Evolutionary conservation across 2,888 invertebrate genomes (phyloP).

Genomic region (Acrocyrtus sp.): DNA sequence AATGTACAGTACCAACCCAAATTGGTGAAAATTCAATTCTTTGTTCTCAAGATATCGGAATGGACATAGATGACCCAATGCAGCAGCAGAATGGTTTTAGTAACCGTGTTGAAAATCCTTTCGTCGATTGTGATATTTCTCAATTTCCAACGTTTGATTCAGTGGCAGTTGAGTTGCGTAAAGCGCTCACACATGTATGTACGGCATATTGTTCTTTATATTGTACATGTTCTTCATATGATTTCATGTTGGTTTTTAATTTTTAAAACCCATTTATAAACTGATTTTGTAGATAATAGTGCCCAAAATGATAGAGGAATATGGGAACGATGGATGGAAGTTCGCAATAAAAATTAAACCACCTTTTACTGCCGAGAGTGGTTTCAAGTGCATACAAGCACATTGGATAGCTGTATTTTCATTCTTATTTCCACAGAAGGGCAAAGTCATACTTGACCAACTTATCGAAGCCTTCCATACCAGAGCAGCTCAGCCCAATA

Average conservation of each 20-base stretch:
- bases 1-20: too few species aligned
- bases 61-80: conserved; percentile 42
- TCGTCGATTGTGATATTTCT: too few species aligned
- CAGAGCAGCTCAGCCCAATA: neutral
- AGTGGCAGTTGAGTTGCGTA: conserved; percentile 10
- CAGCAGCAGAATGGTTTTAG: neutral
- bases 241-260: neutral
- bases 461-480: conserved; percentile 25
- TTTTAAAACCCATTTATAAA: neutral
- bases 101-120: too few species aligned
- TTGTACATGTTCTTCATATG: neutral
- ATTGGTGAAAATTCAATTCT: too few species aligned
- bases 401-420: conserved; percentile 74
- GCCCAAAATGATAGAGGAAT: conserved; percentile 72
- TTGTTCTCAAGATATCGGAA: too few species aligned
- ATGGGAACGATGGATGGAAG: conserved; percentile 70
- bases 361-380: conserved; percentile 71
- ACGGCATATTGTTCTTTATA: neutral
- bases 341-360: conserved; percentile 70
- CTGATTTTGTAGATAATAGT: conserved; percentile 66
- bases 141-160: conserved; percentile 26
- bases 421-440: conserved; percentile 62
- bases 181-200: conserved; percentile 22
- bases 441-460: conserved; percentile 41
- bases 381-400: conserved; percentile 70